Conservation (phyloP, 2,113 vertebrate species). For the Serinus canaria region DNA sequence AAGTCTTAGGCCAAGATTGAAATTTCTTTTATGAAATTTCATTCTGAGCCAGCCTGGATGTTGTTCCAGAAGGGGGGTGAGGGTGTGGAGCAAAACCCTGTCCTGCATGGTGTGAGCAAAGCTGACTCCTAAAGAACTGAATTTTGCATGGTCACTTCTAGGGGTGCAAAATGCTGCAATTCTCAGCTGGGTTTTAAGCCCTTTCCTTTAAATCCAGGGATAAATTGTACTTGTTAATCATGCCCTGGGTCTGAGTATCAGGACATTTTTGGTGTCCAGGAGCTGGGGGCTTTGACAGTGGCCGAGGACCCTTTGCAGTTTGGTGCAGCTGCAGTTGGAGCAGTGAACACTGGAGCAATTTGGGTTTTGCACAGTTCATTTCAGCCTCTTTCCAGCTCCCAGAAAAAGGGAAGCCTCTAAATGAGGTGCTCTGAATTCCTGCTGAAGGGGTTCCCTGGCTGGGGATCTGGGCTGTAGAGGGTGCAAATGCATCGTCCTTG, state of each 20-base stretch:
- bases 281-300: not conserved
- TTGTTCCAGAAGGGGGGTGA: not conserved
- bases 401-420: not conserved
- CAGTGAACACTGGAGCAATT: not conserved
- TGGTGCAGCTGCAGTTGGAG: not conserved
- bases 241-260: not conserved
- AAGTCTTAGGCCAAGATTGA: not conserved
- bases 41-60: not conserved
- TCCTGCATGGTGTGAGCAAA: not conserved
- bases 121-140: not conserved
- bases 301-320: not conserved
- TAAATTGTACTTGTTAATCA: fast-evolving
- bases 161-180: not conserved
- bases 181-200: not conserved
- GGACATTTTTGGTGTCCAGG: not conserved
- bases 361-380: not conserved
- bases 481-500: not conserved
- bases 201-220: not conserved
- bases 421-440: not conserved
- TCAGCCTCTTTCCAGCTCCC: not conserved
- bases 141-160: fast-evolving
- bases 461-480: not conserved
- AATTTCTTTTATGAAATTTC: not conserved
- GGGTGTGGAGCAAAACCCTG: not conserved
- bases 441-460: not conserved